Conservation (phyloP, 2,113 vertebrate genomes). For the Bettongia penicillata region DNA sequence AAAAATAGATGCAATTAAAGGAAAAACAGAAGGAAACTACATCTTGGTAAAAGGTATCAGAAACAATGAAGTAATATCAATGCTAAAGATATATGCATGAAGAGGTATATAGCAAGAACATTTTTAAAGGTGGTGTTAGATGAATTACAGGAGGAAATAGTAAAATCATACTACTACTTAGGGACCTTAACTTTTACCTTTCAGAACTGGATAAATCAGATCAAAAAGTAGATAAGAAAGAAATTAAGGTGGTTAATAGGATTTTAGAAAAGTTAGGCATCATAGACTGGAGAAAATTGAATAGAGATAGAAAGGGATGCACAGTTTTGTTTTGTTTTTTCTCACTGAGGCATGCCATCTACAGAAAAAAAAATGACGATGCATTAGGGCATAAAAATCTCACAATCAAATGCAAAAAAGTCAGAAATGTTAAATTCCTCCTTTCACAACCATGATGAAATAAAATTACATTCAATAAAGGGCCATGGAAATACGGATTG, state of each 20-base stretch:
- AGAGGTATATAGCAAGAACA: not conserved
- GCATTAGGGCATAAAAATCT: not conserved
- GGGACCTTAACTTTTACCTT: not conserved
- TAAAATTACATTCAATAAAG: not conserved
- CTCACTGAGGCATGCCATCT: not conserved
- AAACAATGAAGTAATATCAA: not conserved
- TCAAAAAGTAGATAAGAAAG: not conserved
- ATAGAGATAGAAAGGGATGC: not conserved
- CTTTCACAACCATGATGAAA: not conserved
- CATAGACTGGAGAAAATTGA: not conserved
- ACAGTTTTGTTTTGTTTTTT: not conserved
- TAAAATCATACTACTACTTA: not conserved
- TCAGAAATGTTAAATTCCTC: not conserved
- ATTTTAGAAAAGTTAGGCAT: not conserved
- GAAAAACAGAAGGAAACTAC: not conserved
- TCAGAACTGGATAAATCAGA: not conserved
- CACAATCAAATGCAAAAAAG: not conserved
- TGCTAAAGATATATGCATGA: not conserved
- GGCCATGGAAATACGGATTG: not conserved
- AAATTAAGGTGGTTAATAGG: not conserved
- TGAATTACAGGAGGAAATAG: not conserved
- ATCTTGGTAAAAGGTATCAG: not conserved
- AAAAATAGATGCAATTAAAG: not conserved
- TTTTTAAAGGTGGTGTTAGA: not conserved
- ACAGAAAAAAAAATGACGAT: not conserved